Base-by-base conservation (phyloP, 2,888 invertebrate species). In the Lottia gigantea region DNA sequence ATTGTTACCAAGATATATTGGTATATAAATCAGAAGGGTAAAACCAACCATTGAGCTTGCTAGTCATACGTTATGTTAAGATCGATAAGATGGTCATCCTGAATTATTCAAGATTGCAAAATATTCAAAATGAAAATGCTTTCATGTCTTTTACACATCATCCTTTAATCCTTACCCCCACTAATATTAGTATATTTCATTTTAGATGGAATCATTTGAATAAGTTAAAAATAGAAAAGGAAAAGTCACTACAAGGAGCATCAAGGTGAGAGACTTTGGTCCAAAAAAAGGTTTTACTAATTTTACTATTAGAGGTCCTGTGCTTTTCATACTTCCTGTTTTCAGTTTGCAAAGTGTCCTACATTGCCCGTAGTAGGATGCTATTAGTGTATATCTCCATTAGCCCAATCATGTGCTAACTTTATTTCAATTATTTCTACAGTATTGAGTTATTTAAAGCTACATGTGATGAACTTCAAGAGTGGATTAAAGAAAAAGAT, bases 401-500 rank as follows among this genome's bases (percentile, higher is more conserved):
- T 31, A 31, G 31, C 31, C 2, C 31, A 55, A 55, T 63, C 63
- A 16, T 63, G 11, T 19, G 19, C 2, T 19, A 8, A 64, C 26
- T 8, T 11, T 40, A 11, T 40, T 40, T 64, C 15, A 16, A 55
- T 55, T 19, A 16, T 74, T 71, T 16, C 81, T 83, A 55, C 83
- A 95, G 95, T 85, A 96, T 99, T 81, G 98, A 98, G 87, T 90
- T 98, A 12, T 99, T 98, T 91, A 93, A 96, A 85, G 94, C 97
- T 69, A 95, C 96, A 0, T 98, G 98, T 88, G 97, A 96, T 86
- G 98, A 98, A 87, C 95, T 97, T 0, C 92, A 94, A 78, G 97
- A 97, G 86, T 98, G 98, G 98, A 98, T 99, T 94, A 91, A 93
- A 69, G 98, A 98, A 90, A 98, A 98, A 89, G 95, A 95, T 91